These are phyloP conservation scores for Capreolus pygargus DNA, from an alignment of 2,113 vertebrate genomes.

Conservation along the genomic window DNA sequence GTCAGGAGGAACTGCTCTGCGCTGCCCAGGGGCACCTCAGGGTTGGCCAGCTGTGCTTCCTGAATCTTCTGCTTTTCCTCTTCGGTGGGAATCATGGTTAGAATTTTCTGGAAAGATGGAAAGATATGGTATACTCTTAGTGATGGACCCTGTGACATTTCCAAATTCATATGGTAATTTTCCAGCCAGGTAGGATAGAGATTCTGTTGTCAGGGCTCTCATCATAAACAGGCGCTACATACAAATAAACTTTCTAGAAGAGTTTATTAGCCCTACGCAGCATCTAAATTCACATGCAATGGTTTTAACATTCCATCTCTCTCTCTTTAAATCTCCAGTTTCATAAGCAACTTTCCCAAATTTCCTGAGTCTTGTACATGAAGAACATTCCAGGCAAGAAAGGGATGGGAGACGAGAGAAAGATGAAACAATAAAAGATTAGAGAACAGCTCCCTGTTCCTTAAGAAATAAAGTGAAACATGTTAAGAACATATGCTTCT, in stretches of 20 bases:
- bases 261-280: neutral
- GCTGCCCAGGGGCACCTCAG: constrained; percentile 92
- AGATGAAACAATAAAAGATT: neutral
- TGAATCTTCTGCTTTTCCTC: constrained; percentile 99
- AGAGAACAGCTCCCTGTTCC: neutral
- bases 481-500: neutral
- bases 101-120: constrained; percentile 89
- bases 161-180: neutral
- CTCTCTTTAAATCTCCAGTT: neutral
- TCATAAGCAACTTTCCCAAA: neutral
- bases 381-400: neutral
- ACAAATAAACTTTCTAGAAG: neutral
- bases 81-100: constrained; percentile 97
- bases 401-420: neutral
- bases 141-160: neutral
- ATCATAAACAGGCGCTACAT: neutral
- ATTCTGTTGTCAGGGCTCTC: neutral
- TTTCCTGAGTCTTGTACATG: neutral
- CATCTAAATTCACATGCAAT: neutral
- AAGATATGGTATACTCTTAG: neutral
- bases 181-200: neutral
- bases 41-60: constrained; percentile 94
- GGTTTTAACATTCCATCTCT: neutral
- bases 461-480: neutral
- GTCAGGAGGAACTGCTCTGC: constrained; percentile 98